A percentile compares a stretch with the other conserved stretches of the same genome.
phyloP scores from a whole-genome alignment of 2,888 invertebrate genomes.

The Blomia tropicalis region DNA sequence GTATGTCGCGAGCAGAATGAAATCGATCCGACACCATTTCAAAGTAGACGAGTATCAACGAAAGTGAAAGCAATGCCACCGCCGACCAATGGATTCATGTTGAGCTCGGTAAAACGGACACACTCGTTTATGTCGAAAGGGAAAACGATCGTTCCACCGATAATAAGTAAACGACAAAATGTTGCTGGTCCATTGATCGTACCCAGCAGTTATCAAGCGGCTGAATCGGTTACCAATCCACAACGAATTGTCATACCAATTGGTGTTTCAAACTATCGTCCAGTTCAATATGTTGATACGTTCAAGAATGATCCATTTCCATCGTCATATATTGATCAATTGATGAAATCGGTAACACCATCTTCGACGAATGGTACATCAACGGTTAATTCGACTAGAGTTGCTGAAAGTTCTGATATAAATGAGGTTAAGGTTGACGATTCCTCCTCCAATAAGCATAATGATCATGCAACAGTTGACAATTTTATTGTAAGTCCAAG shows the following conservation, averaged over 20 bases:
- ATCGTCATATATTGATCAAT: neutral
- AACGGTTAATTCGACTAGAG: neutral
- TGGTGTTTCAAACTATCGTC: constrained; percentile 5
- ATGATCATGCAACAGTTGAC: neutral
- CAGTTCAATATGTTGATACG: constrained; percentile 3
- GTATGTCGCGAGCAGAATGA: too few species aligned
- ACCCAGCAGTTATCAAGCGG: too few species aligned
- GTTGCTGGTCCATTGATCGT: too few species aligned
- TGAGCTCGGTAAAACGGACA: too few species aligned
- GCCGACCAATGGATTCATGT: too few species aligned
- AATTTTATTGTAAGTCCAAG: neutral
- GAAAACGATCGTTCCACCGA: too few species aligned
- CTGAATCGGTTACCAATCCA: too few species aligned
- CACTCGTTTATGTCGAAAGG: too few species aligned
- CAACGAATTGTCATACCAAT: constrained; percentile 1
- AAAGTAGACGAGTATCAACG: too few species aligned
- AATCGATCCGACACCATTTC: too few species aligned
- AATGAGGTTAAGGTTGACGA: neutral
- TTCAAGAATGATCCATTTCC: neutral
- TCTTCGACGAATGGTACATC: neutral
- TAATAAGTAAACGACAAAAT: too few species aligned
- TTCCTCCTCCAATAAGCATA: neutral
- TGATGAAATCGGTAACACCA: neutral
- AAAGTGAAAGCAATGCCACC: too few species aligned
- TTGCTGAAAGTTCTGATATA: neutral